A percentile compares a stretch with the other conserved stretches of the same genome.
Evolutionary conservation across 2,888 invertebrate species (phyloP).

Genomic region (Agrotis puta): DNA sequence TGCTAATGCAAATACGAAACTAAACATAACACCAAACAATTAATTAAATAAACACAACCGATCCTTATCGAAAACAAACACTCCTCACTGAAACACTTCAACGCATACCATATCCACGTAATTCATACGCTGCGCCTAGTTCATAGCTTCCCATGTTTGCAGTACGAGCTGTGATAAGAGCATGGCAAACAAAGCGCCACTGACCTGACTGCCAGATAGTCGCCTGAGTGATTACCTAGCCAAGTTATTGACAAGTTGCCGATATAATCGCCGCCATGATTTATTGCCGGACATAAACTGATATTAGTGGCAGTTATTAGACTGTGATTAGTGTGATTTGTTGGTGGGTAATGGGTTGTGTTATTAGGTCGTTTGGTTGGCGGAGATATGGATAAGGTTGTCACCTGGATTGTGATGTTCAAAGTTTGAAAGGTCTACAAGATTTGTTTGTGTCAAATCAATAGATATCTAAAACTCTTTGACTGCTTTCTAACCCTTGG

Average conservation of each 20-base stretch:
- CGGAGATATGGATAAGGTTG: not conserved
- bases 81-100: constrained; percentile 1
- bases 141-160: constrained; percentile 76
- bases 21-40: not conserved
- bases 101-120: constrained; percentile 48
- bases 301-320: constrained; percentile 47
- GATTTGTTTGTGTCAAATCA: not conserved
- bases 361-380: constrained; percentile 38
- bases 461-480: not conserved
- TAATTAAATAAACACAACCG: not conserved
- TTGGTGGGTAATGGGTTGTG: constrained; percentile 41
- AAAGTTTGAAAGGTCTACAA: not conserved
- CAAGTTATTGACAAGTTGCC: constrained; percentile 73
- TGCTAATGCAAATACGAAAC: not conserved
- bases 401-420: not conserved
- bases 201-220: constrained; percentile 83
- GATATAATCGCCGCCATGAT: constrained; percentile 67
- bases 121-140: constrained; percentile 39
- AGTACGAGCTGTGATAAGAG: constrained; percentile 85
- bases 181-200: constrained; percentile 83
- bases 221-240: constrained; percentile 83
- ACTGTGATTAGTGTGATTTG: constrained; percentile 57
- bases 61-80: not conserved
- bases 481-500: too few relatives aligned
- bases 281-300: constrained; percentile 60